Percentiles rank a stretch among this genome's conserved stretches.
Conservation (phyloP, 92 coral and sea anemone species). For the Desmophyllum pertusum region DNA sequence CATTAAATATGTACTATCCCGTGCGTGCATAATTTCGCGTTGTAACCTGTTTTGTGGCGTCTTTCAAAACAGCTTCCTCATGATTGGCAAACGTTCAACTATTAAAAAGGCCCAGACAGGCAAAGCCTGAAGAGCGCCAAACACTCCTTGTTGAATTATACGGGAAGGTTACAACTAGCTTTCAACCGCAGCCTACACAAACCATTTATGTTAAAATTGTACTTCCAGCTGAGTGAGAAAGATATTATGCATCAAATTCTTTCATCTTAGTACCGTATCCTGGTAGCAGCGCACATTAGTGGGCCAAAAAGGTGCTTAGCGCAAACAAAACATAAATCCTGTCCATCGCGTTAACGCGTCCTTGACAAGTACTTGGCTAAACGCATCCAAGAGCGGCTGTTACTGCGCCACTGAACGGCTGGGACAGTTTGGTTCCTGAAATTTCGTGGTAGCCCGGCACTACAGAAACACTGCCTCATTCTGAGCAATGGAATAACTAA, state of each 20-base stretch:
- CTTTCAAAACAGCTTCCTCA: slow-evolving; percentile 9
- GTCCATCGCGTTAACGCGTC: slow-evolving; percentile 4
- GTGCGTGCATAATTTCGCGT: slow-evolving; percentile 10
- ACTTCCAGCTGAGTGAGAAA: not conserved
- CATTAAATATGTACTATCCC: slow-evolving; percentile 34
- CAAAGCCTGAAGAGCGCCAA: not conserved
- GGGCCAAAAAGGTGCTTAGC: not conserved
- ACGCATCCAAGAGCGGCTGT: not conserved
- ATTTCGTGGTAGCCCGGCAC: not conserved
- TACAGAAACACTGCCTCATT: not conserved
- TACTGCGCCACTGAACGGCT: not conserved
- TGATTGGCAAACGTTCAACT: not conserved
- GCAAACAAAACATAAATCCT: not conserved
- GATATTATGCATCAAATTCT: slow-evolving; percentile 18
- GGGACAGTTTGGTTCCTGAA: not conserved
- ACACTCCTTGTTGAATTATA: not conserved
- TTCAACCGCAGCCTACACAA: not conserved
- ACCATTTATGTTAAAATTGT: not conserved
- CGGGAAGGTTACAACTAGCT: not conserved
- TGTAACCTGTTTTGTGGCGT: slow-evolving; percentile 36
- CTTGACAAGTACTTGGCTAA: not conserved
- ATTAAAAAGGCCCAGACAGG: not conserved
- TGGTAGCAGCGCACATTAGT: slow-evolving; percentile 22
- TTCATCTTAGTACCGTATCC: slow-evolving; percentile 24
- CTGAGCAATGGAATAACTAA: not conserved